Evolutionary conservation across 2,113 vertebrate genomes (phyloP), one percentile per base, ranked within the genome.

Genomic region (Larimichthys crocea): DNA sequence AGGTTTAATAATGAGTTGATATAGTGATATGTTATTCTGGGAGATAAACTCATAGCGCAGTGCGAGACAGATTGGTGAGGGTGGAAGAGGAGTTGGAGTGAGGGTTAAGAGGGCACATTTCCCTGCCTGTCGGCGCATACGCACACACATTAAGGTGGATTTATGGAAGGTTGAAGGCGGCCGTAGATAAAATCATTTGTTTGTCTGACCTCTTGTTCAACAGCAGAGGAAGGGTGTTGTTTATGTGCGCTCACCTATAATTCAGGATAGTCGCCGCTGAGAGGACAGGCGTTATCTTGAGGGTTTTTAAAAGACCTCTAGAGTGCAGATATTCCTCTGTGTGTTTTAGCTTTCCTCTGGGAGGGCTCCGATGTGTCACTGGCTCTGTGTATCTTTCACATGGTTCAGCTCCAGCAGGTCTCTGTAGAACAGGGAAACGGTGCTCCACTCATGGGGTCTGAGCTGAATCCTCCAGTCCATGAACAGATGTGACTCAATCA

Each of bases 161-260:
- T 92, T 91, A 93, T 92, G 90, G 73, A 80, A 72, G 86, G 90
- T 83, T 68, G 82, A 88, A 82, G 72, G 64, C 79, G n/a, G 79
- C 60, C 31, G 35, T 62, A 93, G 92, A 93, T 93, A 91, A 92
- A 90, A 90, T 89, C 84, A 73, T 89, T 82, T 93, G 92, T 94
- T 93, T 93, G 83, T 79, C 82, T 93, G 88, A 94, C 92, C 93
- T 92, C 79, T 83, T 87, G 81, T 86, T 92, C 77, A 88, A 82
- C 87, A 81, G 90, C 78, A 84, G 80, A 89, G 86, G 80, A 86
- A 90, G 59, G 76, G 50, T 90, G 88, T 65, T 86, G 85, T 91
- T 88, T 91, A 79, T 85, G 64, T 50, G 62, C 1, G 15, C 75
- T 60, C 73, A 72, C 62, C 79, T 84, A 86, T 92, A 85, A 86